Evolutionary conservation across 2,888 invertebrate species (phyloP), one percentile per base, ranked within the genome.

Genomic region (Formica aserva): DNA sequence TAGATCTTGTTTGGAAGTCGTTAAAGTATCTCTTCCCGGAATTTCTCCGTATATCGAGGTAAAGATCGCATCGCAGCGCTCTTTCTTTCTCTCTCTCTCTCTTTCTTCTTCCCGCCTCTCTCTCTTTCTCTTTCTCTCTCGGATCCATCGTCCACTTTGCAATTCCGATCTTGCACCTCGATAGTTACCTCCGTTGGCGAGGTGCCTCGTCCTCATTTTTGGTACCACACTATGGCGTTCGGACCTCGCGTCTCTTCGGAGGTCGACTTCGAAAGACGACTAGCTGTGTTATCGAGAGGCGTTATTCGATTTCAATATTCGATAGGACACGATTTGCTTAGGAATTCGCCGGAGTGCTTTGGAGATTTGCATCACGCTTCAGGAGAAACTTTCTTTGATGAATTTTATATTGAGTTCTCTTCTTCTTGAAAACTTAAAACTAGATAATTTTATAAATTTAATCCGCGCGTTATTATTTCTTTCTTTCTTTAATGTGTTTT

Each of bases 111-210:
- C 60, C 55, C 71, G 52, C 41, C 81, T 22, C 26, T 55, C 15
- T n/a, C 52, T 48, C 55, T 75, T 83, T 74, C 85, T 82, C 86
- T 87, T 76, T 89, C 45, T 88, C 92, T 91, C 91, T 89, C 90
- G 91, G 92, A 93, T 93, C 92, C 92, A 32, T 69, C 90, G 90
- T 92, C 91, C 93, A 92, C 93, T 94, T 94, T 93, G 93, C 94
- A 94, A 94, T 94, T 94, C 94, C 92, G 94, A 94, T 94, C 94
- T 94, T 94, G 94, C 94, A 93, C 93, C 91, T 92, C 92, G 94
- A 94, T 94, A 92, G 91, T 91, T 90, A 85, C 90, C 91, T 92
- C 90, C 89, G 87, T 88, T 88, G 89, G 88, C 91, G 89, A 91
- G 92, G 87, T 90, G 82, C 89, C 85, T 85, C 85, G 88, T 91